Evolutionary conservation across 2,888 invertebrate genomes (phyloP).

Genomic region (Metalampra italica): DNA sequence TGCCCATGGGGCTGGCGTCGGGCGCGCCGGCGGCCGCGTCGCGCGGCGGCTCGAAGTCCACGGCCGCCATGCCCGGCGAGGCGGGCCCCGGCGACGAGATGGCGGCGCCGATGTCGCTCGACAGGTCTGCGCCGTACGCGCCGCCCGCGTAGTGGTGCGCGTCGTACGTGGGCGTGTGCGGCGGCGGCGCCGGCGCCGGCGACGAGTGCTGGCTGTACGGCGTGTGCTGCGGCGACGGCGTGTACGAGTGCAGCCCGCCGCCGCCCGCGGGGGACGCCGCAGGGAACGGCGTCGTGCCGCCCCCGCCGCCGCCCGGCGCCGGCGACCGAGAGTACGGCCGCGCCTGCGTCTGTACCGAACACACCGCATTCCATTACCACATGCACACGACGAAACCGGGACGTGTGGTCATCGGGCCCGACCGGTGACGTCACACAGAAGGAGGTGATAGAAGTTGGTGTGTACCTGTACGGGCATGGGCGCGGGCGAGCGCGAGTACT

Average conservation of each 20-base stretch:
- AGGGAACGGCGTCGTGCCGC: constrained; percentile 42
- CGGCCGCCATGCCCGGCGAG: constrained; percentile 83
- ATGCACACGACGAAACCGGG: too few species aligned
- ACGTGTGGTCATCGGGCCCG: too few species aligned
- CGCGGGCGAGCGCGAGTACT: constrained; percentile 15
- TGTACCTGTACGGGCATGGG: constrained; percentile 21
- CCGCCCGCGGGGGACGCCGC: constrained; percentile 22
- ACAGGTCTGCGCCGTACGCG: constrained; percentile 82
- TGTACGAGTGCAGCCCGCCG: constrained; percentile 46
- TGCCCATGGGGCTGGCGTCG: constrained; percentile 33
- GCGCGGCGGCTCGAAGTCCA: constrained; percentile 85
- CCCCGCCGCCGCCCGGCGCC: constrained; percentile 22
- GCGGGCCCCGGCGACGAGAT: constrained; percentile 85
- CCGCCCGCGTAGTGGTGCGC: constrained; percentile 24
- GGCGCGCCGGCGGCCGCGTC: constrained; percentile 27
- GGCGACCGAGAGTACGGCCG: constrained; percentile 35
- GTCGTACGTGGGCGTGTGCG: constrained; percentile 19
- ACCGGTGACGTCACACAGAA: too few species aligned
- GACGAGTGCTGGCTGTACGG: constrained; percentile 69
- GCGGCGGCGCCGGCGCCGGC: constrained; percentile 31
- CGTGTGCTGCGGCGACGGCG: constrained; percentile 66
- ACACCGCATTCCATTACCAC: not conserved
- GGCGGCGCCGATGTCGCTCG: constrained; percentile 87
- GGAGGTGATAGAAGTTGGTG: too few species aligned
- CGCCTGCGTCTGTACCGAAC: constrained; percentile 32